Base-by-base conservation (phyloP, 2,797 vertebrate genomes). In the Hypotaenidia philippensis region DNA sequence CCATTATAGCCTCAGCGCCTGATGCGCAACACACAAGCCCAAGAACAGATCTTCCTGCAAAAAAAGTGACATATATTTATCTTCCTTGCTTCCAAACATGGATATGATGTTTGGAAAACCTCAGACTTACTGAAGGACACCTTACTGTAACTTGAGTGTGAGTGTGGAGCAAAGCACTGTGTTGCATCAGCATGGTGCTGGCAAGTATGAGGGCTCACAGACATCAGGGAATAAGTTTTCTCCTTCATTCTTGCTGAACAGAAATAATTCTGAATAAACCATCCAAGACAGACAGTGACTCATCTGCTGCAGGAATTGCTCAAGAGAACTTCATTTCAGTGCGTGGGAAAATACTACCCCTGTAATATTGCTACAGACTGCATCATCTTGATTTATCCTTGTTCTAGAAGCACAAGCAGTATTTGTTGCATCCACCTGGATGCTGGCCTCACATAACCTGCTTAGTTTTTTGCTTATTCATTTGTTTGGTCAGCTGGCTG, bases 231-330 rank as follows among this genome's bases (percentile, higher is more conserved):
- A 55, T 45, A 83, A 91, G 47, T 60, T 70, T 90, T 93, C 32
- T 92, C 41, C 60, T 84, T 74, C n/a, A 52, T 74, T 94, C 94
- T 84, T 88, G 52, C 63, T 57, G 71, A 79, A 93, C 44, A 94
- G 83, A 94, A 94, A 79, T 76, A 63, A 90, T 76, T 82, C 63
- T 64, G 89, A 94, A 88, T 79, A 95, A 96, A 86, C 66, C 63
- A 82, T 89, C 89, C 87, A 96, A 92, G 89, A 61, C 79, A 96
- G 89, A 95, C 82, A 86, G 85, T 97, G 96, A 96, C 85, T 96
- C 91, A 96, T 56, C 76, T 60, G 57, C 90, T 93, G 82, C 61
- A 95, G 70, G 76, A 94, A 91, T 84, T 96, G 89, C 93, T 96
- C 83, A 97, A 95, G 89, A 96, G 93, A 90, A 77, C 64, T 78